phyloP scores from a whole-genome alignment of 2,888 invertebrate species.

The Tetragonula carbonaria region DNA sequence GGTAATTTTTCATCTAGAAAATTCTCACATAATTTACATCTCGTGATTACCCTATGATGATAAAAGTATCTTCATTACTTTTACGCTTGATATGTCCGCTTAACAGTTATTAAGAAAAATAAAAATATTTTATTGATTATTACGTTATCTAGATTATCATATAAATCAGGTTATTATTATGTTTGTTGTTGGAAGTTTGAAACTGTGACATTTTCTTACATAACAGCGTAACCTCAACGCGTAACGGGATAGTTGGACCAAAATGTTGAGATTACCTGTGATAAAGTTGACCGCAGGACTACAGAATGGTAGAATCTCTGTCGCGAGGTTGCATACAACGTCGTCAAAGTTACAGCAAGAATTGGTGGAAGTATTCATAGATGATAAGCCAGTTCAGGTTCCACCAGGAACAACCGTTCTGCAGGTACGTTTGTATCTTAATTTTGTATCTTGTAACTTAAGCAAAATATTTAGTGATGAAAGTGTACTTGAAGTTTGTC shows the following conservation, averaged over 20 bases:
- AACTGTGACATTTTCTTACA: conserved; percentile 59
- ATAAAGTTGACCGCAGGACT: conserved; percentile 86
- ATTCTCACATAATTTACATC: background rate
- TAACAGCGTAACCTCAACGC: conserved; percentile 50
- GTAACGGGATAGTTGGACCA: conserved; percentile 17
- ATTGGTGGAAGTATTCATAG: conserved; percentile 97
- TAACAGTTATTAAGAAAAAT: background rate
- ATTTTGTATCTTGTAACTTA: background rate
- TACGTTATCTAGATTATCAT: conserved; percentile 42
- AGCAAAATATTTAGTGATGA: background rate
- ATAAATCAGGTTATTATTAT: conserved; percentile 49
- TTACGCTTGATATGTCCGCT: background rate
- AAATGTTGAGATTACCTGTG: conserved; percentile 92
- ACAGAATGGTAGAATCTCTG: conserved; percentile 83
- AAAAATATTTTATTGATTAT: background rate
- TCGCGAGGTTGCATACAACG: conserved; percentile 78
- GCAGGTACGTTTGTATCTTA: conserved; percentile 87
- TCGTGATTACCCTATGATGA: background rate
- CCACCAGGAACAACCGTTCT: conserved; percentile 98
- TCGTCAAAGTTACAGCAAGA: conserved; percentile 85
- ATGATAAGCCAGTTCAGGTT: conserved; percentile 97
- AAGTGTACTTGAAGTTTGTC: background rate
- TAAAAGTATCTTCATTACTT: background rate
- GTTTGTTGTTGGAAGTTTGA: conserved; percentile 12
- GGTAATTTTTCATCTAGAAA: conserved; percentile 40